These are phyloP conservation scores for Salvelinus alpinus DNA, from an alignment of 2,113 vertebrate genomes.

Conservation along the genomic window DNA sequence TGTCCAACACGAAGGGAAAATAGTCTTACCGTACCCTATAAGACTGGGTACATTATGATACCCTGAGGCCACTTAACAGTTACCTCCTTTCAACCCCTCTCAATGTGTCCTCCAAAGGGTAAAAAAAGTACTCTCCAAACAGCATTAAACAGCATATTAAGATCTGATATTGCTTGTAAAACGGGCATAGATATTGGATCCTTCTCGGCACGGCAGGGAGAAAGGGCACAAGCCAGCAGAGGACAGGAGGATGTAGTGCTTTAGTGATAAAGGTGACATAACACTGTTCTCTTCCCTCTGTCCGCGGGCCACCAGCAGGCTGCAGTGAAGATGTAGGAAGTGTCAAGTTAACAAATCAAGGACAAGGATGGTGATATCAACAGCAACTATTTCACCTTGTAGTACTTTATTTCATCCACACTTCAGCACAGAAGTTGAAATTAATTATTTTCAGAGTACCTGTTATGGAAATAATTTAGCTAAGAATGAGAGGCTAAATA, in stretches of 20 bases:
- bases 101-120: slow-evolving; percentile 25
- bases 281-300: slow-evolving; percentile 32
- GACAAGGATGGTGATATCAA: slow-evolving; percentile 32
- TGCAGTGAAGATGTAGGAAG: slow-evolving; percentile 26
- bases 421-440: background rate
- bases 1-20: no score
- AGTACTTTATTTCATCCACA: background rate
- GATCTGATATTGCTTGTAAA: slow-evolving; percentile 44
- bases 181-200: slow-evolving; percentile 46
- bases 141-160: slow-evolving; percentile 45
- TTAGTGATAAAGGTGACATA: slow-evolving; percentile 49
- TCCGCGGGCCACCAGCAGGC: slow-evolving; percentile 28
- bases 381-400: slow-evolving; percentile 19
- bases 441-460: no score
- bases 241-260: slow-evolving; percentile 47
- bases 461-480: background rate
- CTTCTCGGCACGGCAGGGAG: slow-evolving; percentile 14
- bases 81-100: slow-evolving; percentile 10
- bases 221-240: slow-evolving; percentile 26
- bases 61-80: slow-evolving; percentile 5
- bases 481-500: background rate
- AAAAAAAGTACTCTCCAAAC: slow-evolving; percentile 41
- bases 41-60: background rate
- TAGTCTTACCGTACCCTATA: no score
- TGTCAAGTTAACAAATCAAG: slow-evolving; percentile 47